phyloP scores from a whole-genome alignment of 2,888 invertebrate species.

The Thera britannica region DNA sequence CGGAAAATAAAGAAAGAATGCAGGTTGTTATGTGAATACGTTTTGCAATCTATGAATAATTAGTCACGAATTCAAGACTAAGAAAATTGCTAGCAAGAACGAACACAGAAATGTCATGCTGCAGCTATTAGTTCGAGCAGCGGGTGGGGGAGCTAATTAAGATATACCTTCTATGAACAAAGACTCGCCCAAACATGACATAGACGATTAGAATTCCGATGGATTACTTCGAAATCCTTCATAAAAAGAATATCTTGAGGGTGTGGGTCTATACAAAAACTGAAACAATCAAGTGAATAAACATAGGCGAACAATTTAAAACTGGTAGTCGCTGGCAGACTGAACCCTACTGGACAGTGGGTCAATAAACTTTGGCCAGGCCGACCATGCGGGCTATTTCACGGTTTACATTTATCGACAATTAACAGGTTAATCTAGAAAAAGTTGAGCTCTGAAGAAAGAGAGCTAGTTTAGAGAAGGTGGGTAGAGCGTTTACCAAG shows the following conservation, averaged over 20 bases:
- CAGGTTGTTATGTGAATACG: neutral
- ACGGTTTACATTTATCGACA: slow-evolving; percentile 35
- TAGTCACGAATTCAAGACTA: slow-evolving; percentile 14
- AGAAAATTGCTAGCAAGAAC: slow-evolving; percentile 24
- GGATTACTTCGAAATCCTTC: too few species aligned
- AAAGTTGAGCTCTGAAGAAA: neutral
- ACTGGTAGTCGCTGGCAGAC: slow-evolving; percentile 9
- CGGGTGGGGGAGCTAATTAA: slow-evolving; percentile 14
- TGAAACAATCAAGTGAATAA: neutral
- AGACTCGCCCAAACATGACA: neutral
- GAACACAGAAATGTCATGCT: slow-evolving; percentile 29
- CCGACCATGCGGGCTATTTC: slow-evolving; percentile 45
- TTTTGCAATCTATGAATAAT: neutral
- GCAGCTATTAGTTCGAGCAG: slow-evolving; percentile 35
- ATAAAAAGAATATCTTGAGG: too few species aligned
- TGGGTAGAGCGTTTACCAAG: too few species aligned
- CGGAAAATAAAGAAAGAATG: neutral
- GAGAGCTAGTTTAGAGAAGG: neutral
- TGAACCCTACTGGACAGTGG: slow-evolving; percentile 44
- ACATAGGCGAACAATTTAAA: neutral
- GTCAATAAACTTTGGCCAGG: slow-evolving; percentile 50
- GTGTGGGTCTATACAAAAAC: neutral
- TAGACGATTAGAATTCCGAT: too few species aligned
- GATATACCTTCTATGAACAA: neutral
- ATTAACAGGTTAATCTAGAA: neutral